phyloP scores from a whole-genome alignment of 2,113 vertebrate genomes.

The Addax nasomaculatus region DNA sequence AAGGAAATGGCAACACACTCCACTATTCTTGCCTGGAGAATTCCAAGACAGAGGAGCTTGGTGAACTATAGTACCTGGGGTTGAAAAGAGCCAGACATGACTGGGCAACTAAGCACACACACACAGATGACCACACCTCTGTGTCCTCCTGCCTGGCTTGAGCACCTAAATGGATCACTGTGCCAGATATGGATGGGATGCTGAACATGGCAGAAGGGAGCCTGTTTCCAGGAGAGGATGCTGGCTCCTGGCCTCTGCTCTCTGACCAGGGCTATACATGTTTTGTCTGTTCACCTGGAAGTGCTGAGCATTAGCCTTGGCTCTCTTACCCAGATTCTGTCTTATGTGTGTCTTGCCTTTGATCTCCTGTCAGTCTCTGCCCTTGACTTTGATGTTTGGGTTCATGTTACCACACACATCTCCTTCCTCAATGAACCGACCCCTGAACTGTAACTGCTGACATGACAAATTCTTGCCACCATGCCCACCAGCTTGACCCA shows the following conservation, averaged over 20 bases:
- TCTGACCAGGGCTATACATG: background rate
- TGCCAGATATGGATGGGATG: background rate
- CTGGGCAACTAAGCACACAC: background rate
- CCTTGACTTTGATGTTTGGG: background rate
- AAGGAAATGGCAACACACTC: background rate
- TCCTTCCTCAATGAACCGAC: background rate
- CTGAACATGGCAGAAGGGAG: background rate
- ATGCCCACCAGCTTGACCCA: background rate
- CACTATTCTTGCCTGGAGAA: background rate
- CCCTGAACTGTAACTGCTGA: background rate
- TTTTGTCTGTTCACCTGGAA: background rate
- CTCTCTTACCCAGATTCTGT: background rate
- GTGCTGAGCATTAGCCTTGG: background rate
- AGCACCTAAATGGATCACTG: background rate
- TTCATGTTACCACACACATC: background rate
- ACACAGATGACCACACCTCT: background rate
- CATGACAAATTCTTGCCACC: background rate
- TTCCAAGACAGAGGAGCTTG: background rate
- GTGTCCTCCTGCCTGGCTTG: background rate
- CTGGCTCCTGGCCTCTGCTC: background rate
- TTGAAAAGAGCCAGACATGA: background rate
- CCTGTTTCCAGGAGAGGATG: background rate
- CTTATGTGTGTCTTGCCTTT: background rate
- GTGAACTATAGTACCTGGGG: background rate
- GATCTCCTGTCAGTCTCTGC: background rate